Evolutionary conservation across 2,113 vertebrate species (phyloP), one percentile per base, ranked within the genome.

Genomic region (Aspiorhynchus laticeps): DNA sequence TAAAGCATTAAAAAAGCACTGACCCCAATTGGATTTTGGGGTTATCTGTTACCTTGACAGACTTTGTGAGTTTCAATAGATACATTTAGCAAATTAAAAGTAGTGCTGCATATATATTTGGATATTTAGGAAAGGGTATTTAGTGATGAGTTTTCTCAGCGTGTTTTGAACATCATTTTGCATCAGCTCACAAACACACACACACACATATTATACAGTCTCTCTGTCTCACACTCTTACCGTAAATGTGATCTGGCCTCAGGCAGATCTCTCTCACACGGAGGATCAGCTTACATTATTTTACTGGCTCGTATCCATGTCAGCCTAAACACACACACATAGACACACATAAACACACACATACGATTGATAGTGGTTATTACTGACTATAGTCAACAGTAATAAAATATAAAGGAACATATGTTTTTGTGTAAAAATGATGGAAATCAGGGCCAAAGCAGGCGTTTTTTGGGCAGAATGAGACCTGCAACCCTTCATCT

Each of bases 261-360:
- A 89, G 93, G 90, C 88, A 89, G 89, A 88, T 88, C 91, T 90
- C 91, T 90, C 89, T 89, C 88, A 87, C 88, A 90, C 85, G 86
- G 88, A 26, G n/a, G 74, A 87, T 89, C 93, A 93, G 92, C 93
- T 94, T 94, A 91, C 90, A 81, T 83, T 85, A 90, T 91, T 91
- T 84, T 89, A 91, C 89, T 95, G 93, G 93, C 93, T 24, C 41
- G n/a, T n/a, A 7, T 89, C 92, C 93, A 93, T 82, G 28, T 77
- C 86, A 91, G 88, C 89, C 88, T 46, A 84, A 85, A 90, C 90
- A 88, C 41, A 82, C 73, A 65, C 48, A 82, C 36, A 81, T 12
- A 80, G 14, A 31, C 24, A 80, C 51, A 28, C 46, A 67, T 36
- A 80, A 38, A 86, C n/a, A 87, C 38, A 76, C 15, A 38, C 33